Evolutionary conservation across 1,140 invertebrate species (phyloP).

Genomic region (Hyles euphorbiae): DNA sequence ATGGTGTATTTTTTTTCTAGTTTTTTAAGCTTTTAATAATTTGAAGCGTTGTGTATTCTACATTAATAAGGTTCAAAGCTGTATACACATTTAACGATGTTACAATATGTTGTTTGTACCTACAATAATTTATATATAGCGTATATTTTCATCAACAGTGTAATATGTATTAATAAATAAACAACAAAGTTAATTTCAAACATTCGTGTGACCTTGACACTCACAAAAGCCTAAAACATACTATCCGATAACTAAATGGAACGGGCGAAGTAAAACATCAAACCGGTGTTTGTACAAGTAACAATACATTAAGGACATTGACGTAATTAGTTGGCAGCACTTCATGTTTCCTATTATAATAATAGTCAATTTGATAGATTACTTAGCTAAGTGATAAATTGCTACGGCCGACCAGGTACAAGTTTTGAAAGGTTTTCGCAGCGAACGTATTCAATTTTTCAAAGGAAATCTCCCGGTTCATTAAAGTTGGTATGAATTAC

Average conservation of each 20-base stretch:
- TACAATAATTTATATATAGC: too few relatives aligned
- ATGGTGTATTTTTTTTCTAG: too few relatives aligned
- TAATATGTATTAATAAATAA: too few relatives aligned
- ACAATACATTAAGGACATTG: neutral
- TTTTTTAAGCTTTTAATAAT: too few relatives aligned
- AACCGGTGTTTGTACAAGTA: neutral
- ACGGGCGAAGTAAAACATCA: neutral
- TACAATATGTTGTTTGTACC: too few relatives aligned
- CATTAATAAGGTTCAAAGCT: too few relatives aligned
- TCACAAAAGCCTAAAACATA: neutral
- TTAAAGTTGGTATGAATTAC: slow-evolving; percentile 25
- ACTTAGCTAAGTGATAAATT: slow-evolving; percentile 5
- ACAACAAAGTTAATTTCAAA: too few relatives aligned
- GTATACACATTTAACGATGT: too few relatives aligned
- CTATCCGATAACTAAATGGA: neutral
- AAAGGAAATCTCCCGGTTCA: slow-evolving; percentile 18
- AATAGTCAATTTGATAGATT: slow-evolving; percentile 11
- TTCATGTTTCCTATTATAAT: slow-evolving; percentile 1
- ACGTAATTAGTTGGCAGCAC: slow-evolving; percentile 4
- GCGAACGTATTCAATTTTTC: slow-evolving; percentile 15
- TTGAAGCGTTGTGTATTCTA: too few relatives aligned
- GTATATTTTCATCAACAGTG: too few relatives aligned
- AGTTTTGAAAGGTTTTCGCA: neutral
- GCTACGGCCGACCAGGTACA: neutral
- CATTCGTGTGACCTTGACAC: neutral